Conservation (phyloP, 2,888 invertebrate genomes). For the Ophioninae sp. region DNA sequence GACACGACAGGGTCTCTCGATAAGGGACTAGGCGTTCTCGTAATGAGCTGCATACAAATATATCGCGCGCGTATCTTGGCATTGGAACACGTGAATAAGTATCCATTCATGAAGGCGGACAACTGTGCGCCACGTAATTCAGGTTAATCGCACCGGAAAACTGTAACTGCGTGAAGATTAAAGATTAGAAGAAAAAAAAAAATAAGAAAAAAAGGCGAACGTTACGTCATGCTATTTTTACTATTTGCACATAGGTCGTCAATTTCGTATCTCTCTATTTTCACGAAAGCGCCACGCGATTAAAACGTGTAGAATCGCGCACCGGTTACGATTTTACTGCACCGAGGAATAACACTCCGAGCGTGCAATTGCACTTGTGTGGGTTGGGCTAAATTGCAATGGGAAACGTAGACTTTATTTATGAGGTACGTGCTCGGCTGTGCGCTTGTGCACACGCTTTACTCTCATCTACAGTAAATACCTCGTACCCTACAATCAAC, state of each 20-base stretch:
- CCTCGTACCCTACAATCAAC: conserved; percentile 65
- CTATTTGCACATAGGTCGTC: not conserved
- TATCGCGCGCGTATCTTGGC: not conserved
- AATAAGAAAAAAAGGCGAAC: too few relatives aligned
- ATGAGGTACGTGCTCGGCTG: conserved; percentile 65
- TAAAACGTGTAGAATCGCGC: conserved; percentile 29
- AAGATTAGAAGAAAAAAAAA: conserved; percentile 21
- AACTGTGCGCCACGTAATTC: conserved; percentile 48
- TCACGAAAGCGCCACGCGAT: conserved; percentile 19
- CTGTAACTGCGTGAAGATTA: conserved; percentile 22
- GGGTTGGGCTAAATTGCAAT: conserved; percentile 46
- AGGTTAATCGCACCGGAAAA: conserved; percentile 55
- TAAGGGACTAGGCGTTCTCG: conserved; percentile 41
- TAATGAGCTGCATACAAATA: conserved; percentile 22
- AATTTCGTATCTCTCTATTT: too few relatives aligned
- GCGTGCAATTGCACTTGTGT: conserved; percentile 50
- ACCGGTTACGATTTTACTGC: conserved; percentile 22
- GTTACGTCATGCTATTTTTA: conserved; percentile 13
- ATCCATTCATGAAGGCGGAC: conserved; percentile 48
- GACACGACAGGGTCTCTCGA: conserved; percentile 17
- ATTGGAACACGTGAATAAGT: not conserved
- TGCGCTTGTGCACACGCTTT: conserved; percentile 52
- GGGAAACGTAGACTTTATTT: conserved; percentile 70
- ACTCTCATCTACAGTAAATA: not conserved
- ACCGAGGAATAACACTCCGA: conserved; percentile 38